A percentile compares a stretch with the other conserved stretches of the same genome.
These are phyloP conservation scores for Ctenopoma multispine DNA, from an alignment of 2,797 vertebrate species.

Conservation along the genomic window DNA sequence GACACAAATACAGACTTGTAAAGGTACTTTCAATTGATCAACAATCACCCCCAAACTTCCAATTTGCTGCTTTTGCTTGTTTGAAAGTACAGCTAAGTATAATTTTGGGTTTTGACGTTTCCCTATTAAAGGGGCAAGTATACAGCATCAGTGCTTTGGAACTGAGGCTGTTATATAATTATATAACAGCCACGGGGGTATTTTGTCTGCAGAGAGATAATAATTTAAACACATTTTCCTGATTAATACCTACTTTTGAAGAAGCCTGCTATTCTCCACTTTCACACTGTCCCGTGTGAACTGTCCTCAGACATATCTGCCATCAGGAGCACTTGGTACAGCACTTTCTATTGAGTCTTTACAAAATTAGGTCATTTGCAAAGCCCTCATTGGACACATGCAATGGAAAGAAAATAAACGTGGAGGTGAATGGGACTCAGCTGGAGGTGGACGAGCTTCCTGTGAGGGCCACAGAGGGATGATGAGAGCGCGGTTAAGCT, in stretches of 20 bases:
- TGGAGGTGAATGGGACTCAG: conserved; percentile 58
- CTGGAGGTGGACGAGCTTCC: conserved; percentile 72
- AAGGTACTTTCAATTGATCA: conserved; percentile 29
- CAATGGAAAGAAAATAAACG: conserved; percentile 77
- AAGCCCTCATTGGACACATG: conserved; percentile 67
- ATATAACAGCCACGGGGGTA: neutral
- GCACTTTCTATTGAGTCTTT: conserved; percentile 75
- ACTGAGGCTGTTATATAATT: too few species aligned
- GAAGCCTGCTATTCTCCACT: neutral
- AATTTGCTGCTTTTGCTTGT: conserved; percentile 3
- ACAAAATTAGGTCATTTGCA: conserved; percentile 81
- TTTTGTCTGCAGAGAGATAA: neutral
- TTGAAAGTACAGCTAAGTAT: neutral
- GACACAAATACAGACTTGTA: conserved; percentile 31
- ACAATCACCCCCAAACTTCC: neutral
- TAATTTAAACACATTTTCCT: neutral
- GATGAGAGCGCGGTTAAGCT: conserved; percentile 52
- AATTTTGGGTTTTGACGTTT: neutral
- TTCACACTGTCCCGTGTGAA: conserved; percentile 61
- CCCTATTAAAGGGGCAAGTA: neutral
- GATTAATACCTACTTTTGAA: neutral
- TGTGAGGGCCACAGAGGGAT: conserved; percentile 61
- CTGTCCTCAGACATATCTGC: conserved; percentile 67
- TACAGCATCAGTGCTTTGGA: neutral
- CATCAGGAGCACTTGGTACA: conserved; percentile 70